Evolutionary conservation across 2,797 vertebrate species (phyloP).

Genomic region (Menidia menidia): DNA sequence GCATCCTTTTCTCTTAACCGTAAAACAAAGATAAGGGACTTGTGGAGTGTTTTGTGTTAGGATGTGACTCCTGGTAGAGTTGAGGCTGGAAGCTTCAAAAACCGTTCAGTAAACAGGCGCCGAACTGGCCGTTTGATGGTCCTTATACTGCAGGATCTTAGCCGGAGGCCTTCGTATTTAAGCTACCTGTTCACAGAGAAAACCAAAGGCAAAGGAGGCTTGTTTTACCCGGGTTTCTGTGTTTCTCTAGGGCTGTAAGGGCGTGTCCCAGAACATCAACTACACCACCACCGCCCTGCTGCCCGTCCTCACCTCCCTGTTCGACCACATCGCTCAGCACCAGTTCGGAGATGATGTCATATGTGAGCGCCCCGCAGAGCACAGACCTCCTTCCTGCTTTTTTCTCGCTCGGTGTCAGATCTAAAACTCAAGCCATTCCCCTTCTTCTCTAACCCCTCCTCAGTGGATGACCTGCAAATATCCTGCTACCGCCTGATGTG

Average conservation of each 20-base stretch:
- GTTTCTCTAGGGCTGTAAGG: slow-evolving; percentile 84
- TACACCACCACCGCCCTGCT: slow-evolving; percentile 92
- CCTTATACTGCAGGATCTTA: too few species aligned
- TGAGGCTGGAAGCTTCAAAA: too few species aligned
- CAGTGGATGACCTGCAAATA: slow-evolving; percentile 96
- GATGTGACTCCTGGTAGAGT: too few species aligned
- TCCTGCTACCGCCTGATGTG: slow-evolving; percentile 95
- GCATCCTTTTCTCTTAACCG: too few species aligned
- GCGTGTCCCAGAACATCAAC: slow-evolving; percentile 93
- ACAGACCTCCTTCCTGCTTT: rapidly evolving
- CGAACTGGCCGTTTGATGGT: too few species aligned
- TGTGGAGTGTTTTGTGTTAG: too few species aligned
- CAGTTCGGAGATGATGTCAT: slow-evolving; percentile 96
- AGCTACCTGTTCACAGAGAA: too few species aligned
- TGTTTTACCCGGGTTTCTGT: not conserved
- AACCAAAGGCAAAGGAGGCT: too few species aligned
- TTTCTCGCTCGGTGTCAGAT: not conserved
- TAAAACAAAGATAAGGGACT: too few species aligned
- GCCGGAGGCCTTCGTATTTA: too few species aligned
- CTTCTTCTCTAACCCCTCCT: slow-evolving; percentile 1
- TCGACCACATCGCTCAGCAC: slow-evolving; percentile 94
- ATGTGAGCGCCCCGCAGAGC: slow-evolving; percentile 78
- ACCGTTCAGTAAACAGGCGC: too few species aligned
- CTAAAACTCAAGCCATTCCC: slow-evolving; percentile 6
- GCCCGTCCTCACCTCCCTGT: slow-evolving; percentile 92